Percentiles rank a stretch among this genome's conserved stretches.
Conservation (phyloP, 2,113 vertebrate species). For the Muntiacus muntjak region DNA sequence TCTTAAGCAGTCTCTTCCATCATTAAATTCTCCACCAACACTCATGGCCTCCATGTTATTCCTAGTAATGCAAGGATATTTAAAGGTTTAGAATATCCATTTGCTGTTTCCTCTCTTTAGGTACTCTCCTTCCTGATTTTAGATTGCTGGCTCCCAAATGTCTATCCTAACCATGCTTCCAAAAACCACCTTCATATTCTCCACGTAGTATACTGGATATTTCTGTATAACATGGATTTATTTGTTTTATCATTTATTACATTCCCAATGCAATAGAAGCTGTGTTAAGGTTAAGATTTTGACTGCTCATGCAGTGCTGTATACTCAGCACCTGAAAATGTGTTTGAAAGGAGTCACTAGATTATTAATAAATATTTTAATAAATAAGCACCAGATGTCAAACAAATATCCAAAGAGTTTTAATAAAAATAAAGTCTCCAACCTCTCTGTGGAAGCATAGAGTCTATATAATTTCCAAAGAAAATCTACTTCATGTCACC, state of each 20-base stretch:
- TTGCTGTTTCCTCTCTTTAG: not conserved
- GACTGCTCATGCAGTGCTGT: not conserved
- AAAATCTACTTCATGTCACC: not conserved
- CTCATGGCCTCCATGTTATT: not conserved
- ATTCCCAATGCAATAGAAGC: not conserved
- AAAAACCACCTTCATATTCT: not conserved
- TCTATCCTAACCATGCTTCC: not conserved
- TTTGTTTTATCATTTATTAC: not conserved
- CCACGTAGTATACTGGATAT: not conserved
- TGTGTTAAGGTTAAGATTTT: not conserved
- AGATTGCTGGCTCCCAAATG: not conserved
- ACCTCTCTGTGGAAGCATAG: not conserved
- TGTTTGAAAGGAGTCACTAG: not conserved
- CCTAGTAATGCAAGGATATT: not conserved
- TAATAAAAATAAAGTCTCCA: not conserved
- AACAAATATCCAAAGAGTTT: not conserved
- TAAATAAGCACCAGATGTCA: not conserved
- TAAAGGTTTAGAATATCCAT: not conserved
- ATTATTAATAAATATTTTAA: not conserved
- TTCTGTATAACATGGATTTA: not conserved
- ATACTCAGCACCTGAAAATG: not conserved
- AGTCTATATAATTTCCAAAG: not conserved
- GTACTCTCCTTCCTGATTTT: not conserved
- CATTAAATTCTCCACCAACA: not conserved
- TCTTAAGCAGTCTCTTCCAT: not conserved